Evolutionary conservation across 2,888 invertebrate species (phyloP), one percentile per base, ranked within the genome.

Genomic region (Galerucella pusilla): DNA sequence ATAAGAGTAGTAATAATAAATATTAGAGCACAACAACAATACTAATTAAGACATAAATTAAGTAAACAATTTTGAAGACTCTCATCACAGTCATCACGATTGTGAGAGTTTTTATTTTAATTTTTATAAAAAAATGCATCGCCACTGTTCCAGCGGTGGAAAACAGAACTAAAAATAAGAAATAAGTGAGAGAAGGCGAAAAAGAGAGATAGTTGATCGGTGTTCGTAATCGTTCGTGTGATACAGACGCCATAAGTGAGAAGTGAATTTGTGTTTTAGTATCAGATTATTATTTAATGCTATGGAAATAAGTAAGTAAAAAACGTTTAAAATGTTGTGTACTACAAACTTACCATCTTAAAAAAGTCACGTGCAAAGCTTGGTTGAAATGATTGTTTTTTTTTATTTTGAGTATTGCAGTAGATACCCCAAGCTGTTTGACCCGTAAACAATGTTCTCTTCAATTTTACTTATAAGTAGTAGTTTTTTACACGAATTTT

Each of bases 171-270:
- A 61, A 35, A 61, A 61, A 35, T 61, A 28, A 60, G 60, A 28
- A 28, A 28, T 60, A 35, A 35, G 57, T 7, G 16, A 57, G 42
- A 63, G 35, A 70, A 42, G 49, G 52, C 70, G 63, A 70, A 64
- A 71, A 66, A 71, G 71, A 49, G 28, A 66, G 65, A 71, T 45
- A 45, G 42, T 16, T 49, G 46, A 60, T 49, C 70, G 28, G 46
- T 69, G 60, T 60, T 64, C 45, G 68, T 64, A 61, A 66, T 66
- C 60, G 60, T 72, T 72, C 72, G 59, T 72, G 66, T 35, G 57
- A 57, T 60, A 79, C 78, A 81, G 85, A 85, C 85, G 85, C 85
- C 85, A 85, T 84, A 85, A 83, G 83, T 83, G 83, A 80, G 77
- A 75, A 78, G 80, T 81, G 80, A 83, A 79, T 83, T 82, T 82